Conservation (phyloP, 2,113 vertebrate genomes). For the Pandion haliaetus region DNA sequence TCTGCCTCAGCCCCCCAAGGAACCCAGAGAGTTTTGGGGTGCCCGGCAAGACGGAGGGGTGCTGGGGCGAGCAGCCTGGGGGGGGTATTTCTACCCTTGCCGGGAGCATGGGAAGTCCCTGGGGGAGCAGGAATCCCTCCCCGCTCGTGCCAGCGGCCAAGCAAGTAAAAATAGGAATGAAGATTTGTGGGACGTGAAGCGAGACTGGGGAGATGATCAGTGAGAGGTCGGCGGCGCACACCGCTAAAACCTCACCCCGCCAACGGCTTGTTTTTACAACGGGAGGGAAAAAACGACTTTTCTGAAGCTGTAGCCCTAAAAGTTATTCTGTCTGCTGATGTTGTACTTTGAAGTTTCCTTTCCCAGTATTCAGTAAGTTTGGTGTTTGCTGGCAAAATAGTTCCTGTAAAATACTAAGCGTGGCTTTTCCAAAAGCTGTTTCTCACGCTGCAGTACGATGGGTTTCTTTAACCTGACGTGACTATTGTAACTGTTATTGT, state of each 20-base stretch:
- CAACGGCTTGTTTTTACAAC: background rate
- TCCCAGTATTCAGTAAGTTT: background rate
- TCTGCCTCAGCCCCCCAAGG: background rate
- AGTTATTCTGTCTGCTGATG: background rate
- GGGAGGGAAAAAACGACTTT: background rate
- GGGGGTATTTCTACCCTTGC: background rate
- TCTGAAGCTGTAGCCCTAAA: background rate
- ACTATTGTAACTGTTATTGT: background rate
- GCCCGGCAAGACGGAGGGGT: fast-evolving
- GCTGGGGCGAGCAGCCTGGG: background rate
- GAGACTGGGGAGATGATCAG: background rate
- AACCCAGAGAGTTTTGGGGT: background rate
- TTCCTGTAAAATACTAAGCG: background rate
- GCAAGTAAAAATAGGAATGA: background rate
- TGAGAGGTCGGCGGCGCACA: background rate
- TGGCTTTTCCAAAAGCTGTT: background rate
- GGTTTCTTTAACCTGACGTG: background rate
- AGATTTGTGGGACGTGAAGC: background rate
- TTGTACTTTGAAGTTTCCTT: background rate
- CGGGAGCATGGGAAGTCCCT: background rate
- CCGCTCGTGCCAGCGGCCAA: background rate
- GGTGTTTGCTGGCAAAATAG: background rate
- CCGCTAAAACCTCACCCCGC: background rate
- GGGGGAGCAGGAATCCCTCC: background rate
- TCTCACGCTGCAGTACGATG: fast-evolving